These are phyloP conservation scores for Halcyon leucocephala DNA, from an alignment of 2,797 vertebrate genomes.

Conservation along the genomic window DNA sequence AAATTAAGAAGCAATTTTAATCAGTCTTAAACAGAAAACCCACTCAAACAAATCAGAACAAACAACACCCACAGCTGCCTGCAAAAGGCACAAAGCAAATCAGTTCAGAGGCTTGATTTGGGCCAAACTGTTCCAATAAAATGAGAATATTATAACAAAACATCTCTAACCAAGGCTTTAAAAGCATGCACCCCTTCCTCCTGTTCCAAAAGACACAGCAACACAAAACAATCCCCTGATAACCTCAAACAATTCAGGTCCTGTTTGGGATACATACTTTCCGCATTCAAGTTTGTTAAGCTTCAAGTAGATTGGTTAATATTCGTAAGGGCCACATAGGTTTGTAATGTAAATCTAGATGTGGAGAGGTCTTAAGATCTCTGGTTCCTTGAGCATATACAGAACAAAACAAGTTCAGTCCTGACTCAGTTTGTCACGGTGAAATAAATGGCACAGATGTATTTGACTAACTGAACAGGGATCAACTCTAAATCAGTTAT, in stretches of 20 bases:
- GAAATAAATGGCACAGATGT: background rate
- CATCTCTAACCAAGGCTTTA: background rate
- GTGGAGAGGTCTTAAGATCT: background rate
- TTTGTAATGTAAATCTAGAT: background rate
- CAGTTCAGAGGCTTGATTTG: background rate
- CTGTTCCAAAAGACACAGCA: background rate
- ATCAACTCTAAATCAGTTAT: background rate
- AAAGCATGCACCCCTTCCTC: background rate
- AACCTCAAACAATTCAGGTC: background rate
- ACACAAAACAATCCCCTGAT: background rate
- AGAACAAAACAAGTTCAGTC: background rate
- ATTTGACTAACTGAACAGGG: background rate
- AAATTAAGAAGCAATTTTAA: slow-evolving; percentile 8
- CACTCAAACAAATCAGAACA: background rate
- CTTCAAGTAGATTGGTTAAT: background rate
- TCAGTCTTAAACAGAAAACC: background rate
- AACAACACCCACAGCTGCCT: background rate
- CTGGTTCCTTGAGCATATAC: background rate
- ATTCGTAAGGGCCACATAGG: background rate
- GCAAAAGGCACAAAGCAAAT: background rate
- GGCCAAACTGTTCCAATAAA: background rate
- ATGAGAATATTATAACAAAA: background rate
- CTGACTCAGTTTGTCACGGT: background rate
- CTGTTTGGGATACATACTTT: background rate
- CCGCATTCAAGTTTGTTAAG: background rate